Conservation (phyloP, 92 coral and sea anemone species). For the Paragorgia papillata region DNA sequence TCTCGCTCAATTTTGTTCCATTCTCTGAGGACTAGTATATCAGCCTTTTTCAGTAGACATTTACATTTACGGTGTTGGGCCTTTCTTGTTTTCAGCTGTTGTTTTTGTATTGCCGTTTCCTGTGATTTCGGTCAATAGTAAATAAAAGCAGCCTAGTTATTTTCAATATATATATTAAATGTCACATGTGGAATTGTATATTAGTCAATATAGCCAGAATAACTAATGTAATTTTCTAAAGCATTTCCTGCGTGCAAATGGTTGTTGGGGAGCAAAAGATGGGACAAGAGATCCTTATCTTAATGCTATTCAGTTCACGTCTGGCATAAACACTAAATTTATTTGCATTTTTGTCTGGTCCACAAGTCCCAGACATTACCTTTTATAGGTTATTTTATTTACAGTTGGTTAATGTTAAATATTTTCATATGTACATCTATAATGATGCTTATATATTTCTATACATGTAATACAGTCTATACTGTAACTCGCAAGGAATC, state of each 20-base stretch:
- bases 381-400: background rate
- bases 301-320: background rate
- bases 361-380: background rate
- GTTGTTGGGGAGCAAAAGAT: background rate
- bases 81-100: background rate
- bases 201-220: background rate
- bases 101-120: background rate
- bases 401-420: background rate
- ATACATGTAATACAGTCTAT: too few relatives aligned
- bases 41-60: background rate
- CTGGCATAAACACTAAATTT: background rate
- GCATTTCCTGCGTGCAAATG: background rate
- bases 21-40: background rate
- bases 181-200: background rate
- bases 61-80: background rate
- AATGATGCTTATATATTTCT: too few relatives aligned
- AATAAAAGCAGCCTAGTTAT: background rate
- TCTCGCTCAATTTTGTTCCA: too few relatives aligned
- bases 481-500: background rate
- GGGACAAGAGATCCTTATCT: background rate
- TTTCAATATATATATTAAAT: background rate
- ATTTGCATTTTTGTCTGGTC: background rate
- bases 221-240: background rate
- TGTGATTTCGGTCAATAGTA: conserved; percentile 1
- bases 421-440: too few relatives aligned